Evolutionary conservation across 2,797 vertebrate species (phyloP).

Genomic region (Sus cebifrons): DNA sequence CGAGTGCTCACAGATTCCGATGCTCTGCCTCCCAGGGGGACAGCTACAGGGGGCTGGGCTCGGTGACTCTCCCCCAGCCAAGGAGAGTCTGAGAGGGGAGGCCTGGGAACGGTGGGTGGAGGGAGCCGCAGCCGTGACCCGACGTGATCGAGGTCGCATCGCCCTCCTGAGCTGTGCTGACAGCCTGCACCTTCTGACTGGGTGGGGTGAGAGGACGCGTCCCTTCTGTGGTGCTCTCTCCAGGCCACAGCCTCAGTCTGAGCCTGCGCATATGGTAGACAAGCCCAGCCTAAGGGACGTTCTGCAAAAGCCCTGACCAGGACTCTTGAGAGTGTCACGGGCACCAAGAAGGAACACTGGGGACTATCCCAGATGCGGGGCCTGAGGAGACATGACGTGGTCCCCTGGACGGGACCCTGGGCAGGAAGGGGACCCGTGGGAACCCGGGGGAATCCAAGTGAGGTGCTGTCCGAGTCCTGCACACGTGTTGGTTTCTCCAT

Average conservation of each 20-base stretch:
- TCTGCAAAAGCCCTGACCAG: not conserved
- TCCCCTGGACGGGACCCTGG: not conserved
- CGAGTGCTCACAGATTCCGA: rapidly evolving
- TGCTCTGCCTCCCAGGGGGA: rapidly evolving
- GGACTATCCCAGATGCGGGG: not conserved
- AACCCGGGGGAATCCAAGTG: rapidly evolving
- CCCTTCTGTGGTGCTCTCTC: not conserved
- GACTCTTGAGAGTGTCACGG: not conserved
- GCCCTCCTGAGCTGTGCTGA: not conserved
- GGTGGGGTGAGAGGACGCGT: not conserved
- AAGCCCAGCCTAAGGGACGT: not conserved
- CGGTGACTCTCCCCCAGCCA: not conserved
- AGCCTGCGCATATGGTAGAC: not conserved
- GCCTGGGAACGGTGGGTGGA: rapidly evolving
- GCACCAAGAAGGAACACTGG: not conserved
- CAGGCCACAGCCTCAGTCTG: not conserved
- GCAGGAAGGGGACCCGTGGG: not conserved
- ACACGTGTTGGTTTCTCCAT: not conserved
- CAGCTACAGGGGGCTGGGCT: rapidly evolving
- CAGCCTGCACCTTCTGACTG: not conserved
- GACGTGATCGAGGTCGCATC: not conserved
- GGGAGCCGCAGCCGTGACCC: not conserved
- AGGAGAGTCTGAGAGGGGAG: not conserved
- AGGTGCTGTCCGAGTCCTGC: rapidly evolving
- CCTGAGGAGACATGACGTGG: not conserved